Conservation (phyloP, 1,140 invertebrate genomes). For the Pentalonia nigronervosa region DNA sequence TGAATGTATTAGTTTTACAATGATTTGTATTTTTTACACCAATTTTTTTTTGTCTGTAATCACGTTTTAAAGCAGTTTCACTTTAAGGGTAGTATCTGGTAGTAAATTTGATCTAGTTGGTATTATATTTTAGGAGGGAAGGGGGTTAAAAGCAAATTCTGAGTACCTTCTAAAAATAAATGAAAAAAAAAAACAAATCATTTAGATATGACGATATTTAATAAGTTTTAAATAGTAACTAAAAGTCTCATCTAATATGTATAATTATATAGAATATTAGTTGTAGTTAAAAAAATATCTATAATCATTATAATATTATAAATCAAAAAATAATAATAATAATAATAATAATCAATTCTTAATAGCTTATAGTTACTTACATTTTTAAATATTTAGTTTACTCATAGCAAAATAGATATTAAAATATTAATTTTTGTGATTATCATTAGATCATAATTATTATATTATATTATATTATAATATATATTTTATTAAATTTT, state of each 20-base stretch:
- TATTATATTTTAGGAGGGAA: neutral
- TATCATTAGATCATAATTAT: neutral
- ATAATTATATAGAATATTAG: neutral
- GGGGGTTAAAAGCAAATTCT: neutral
- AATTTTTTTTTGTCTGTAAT: neutral
- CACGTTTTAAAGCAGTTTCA: neutral
- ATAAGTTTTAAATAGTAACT: neutral
- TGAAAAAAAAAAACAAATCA: neutral
- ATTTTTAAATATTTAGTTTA: neutral
- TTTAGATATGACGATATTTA: neutral
- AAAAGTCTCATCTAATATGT: neutral
- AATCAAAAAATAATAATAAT: neutral
- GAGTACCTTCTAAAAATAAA: neutral
- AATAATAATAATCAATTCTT: neutral
- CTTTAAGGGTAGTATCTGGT: neutral
- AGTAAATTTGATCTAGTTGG: neutral
- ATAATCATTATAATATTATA: neutral
- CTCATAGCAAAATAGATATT: neutral
- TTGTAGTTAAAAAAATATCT: neutral
- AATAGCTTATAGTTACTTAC: neutral
- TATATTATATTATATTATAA: neutral
- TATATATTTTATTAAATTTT: neutral
- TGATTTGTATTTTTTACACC: neutral
- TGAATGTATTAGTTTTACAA: neutral
- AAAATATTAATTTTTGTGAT: neutral